Evolutionary conservation across 2,888 invertebrate genomes (phyloP).

Genomic region (Leucoma salicis): DNA sequence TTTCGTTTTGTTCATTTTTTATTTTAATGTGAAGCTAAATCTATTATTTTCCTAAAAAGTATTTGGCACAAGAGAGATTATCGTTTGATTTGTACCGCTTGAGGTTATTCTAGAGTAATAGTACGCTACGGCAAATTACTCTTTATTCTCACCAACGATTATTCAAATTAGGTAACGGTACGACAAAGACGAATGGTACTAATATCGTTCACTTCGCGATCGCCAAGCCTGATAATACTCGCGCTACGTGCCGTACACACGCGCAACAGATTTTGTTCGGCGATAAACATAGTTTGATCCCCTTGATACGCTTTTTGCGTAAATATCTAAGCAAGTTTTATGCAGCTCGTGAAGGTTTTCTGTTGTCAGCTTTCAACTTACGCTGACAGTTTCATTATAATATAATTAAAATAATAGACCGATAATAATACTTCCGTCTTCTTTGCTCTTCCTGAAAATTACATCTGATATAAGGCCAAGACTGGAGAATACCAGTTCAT

Average conservation of each 20-base stretch:
- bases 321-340: conserved; percentile 69
- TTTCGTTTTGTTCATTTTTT: conserved; percentile 36
- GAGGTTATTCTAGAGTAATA: conserved; percentile 40
- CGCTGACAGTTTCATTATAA: conserved; percentile 19
- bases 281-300: conserved; percentile 78
- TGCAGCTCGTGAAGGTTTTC: conserved; percentile 53
- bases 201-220: conserved; percentile 75
- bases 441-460: too few species aligned
- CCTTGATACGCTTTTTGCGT: conserved; percentile 77
- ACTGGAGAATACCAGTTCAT: too few species aligned
- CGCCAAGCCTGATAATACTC: conserved; percentile 62
- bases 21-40: conserved; percentile 22
- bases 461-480: too few species aligned
- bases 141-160: conserved; percentile 79
- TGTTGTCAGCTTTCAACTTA: conserved; percentile 29
- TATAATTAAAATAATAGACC: conserved; percentile 13
- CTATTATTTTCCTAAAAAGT: conserved; percentile 17
- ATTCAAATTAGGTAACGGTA: conserved; percentile 80
- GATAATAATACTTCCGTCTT: too few species aligned
- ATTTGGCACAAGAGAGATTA: conserved; percentile 25
- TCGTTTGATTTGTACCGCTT: conserved; percentile 30
- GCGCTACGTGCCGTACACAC: conserved; percentile 71
- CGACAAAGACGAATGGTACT: conserved; percentile 82
- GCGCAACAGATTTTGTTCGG: conserved; percentile 70
- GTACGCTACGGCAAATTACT: conserved; percentile 65